phyloP scores from a whole-genome alignment of 2,888 invertebrate species.

The Drosophila quasianomalipes region DNA sequence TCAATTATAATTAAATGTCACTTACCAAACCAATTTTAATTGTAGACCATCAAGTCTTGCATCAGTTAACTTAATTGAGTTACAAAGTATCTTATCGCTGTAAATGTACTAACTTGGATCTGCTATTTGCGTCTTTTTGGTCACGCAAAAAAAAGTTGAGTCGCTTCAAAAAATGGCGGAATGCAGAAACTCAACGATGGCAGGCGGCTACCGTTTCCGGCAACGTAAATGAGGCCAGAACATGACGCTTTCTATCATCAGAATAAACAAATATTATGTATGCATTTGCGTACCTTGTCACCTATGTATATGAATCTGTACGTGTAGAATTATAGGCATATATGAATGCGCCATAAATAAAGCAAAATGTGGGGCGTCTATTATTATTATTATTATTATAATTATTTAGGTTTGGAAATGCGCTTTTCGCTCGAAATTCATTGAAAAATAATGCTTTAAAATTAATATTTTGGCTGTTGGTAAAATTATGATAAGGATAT shows the following conservation, averaged over 20 bases:
- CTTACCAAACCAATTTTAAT: not conserved
- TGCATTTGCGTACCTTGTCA: slow-evolving; percentile 36
- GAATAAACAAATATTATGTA: slow-evolving; percentile 42
- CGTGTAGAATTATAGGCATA: not conserved
- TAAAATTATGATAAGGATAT: not conserved
- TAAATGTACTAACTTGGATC: slow-evolving; percentile 63
- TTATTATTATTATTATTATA: not conserved
- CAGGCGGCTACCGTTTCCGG: slow-evolving; percentile 25
- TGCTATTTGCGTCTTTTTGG: slow-evolving; percentile 23
- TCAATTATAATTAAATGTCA: not conserved
- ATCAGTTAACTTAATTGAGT: slow-evolving; percentile 68
- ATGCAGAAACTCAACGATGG: slow-evolving; percentile 36
- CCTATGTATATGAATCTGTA: not conserved
- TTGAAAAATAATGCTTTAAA: not conserved
- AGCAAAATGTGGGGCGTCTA: slow-evolving; percentile 27
- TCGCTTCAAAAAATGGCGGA: slow-evolving; percentile 40
- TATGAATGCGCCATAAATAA: slow-evolving; percentile 47
- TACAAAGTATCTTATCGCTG: slow-evolving; percentile 73
- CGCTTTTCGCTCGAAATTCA: not conserved
- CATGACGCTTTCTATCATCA: not conserved
- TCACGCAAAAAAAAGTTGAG: slow-evolving; percentile 30
- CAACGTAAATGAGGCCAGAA: slow-evolving; percentile 1
- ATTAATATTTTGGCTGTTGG: not conserved
- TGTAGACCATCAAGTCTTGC: slow-evolving; percentile 19
- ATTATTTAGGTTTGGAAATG: not conserved